Percentiles rank a stretch among this genome's conserved stretches.
These are phyloP conservation scores for Cryptocephalus primarius DNA, from an alignment of 2,888 invertebrate genomes.

Conservation along the genomic window DNA sequence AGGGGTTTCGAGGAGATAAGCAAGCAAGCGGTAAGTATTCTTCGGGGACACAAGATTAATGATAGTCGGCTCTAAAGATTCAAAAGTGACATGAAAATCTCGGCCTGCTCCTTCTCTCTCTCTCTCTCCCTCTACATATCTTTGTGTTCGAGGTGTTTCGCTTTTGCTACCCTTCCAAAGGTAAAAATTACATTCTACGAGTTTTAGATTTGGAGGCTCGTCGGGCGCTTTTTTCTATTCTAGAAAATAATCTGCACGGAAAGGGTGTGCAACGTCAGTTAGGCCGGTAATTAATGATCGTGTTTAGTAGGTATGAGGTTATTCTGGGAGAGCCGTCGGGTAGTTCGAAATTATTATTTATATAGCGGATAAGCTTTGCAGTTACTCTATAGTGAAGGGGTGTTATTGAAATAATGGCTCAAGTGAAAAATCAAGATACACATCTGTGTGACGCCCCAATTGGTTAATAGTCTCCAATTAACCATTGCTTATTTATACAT, in stretches of 20 bases:
- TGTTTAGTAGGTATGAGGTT: background rate
- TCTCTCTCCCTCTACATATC: slow-evolving; percentile 26
- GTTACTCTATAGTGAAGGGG: too few relatives aligned
- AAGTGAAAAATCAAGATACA: too few relatives aligned
- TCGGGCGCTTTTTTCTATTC: background rate
- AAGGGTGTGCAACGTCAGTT: slow-evolving; percentile 6
- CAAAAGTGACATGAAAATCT: slow-evolving; percentile 42
- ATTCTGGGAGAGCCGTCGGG: too few relatives aligned
- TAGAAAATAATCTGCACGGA: slow-evolving; percentile 5
- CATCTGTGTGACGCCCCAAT: too few relatives aligned
- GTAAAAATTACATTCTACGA: slow-evolving; percentile 18
- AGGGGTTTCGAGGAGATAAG: slow-evolving; percentile 24
- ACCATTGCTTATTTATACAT: too few relatives aligned
- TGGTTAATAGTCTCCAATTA: too few relatives aligned
- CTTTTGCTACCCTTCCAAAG: slow-evolving; percentile 19
- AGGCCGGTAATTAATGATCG: slow-evolving; percentile 2
- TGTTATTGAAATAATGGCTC: too few relatives aligned
- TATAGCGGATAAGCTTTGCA: too few relatives aligned
- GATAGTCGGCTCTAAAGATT: slow-evolving; percentile 37
- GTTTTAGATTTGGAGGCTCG: background rate
- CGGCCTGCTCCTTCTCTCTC: slow-evolving; percentile 33
- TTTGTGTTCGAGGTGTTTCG: slow-evolving; percentile 30
- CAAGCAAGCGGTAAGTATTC: slow-evolving; percentile 25
- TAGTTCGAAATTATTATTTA: too few relatives aligned
- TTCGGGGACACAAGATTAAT: slow-evolving; percentile 36